Evolutionary conservation across 2,797 vertebrate species (phyloP).

Genomic region (Crenichthys baileyi): DNA sequence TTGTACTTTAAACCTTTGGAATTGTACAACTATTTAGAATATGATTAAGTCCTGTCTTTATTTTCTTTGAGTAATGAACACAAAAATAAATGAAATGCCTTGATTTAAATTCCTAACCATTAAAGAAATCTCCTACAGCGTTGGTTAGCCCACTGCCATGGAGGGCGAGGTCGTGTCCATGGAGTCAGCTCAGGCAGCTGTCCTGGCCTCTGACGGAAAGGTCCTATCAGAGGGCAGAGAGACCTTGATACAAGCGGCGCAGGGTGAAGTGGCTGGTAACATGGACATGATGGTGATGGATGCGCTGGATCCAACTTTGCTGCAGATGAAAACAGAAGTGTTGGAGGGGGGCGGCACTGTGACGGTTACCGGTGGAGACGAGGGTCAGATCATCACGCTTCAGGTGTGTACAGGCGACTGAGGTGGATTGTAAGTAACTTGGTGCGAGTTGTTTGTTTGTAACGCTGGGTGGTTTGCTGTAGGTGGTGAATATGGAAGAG

Average conservation of each 20-base stretch:
- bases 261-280: conserved; percentile 79
- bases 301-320: conserved; percentile 90
- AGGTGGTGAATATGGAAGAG: conserved; percentile 99
- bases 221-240: conserved; percentile 88
- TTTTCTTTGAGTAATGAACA: neutral
- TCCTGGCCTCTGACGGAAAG: conserved; percentile 89
- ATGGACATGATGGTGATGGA: conserved; percentile 99
- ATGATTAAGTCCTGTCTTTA: neutral
- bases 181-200: conserved; percentile 73
- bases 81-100: neutral
- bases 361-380: conserved; percentile 91
- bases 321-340: conserved; percentile 98
- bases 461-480: conserved; percentile 8
- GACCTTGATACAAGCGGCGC: conserved; percentile 80
- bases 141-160: conserved; percentile 60
- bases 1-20: too few species aligned
- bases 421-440: neutral
- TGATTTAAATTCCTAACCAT: neutral
- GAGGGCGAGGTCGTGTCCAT: conserved; percentile 76
- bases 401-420: conserved; percentile 57
- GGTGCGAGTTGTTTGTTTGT: neutral
- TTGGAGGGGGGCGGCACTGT: conserved; percentile 85
- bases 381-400: conserved; percentile 97
- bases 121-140: conserved; percentile 22
- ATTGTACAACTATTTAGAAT: too few species aligned